phyloP scores from a whole-genome alignment of 1,140 invertebrate species.

The Diorhabda carinulata region DNA sequence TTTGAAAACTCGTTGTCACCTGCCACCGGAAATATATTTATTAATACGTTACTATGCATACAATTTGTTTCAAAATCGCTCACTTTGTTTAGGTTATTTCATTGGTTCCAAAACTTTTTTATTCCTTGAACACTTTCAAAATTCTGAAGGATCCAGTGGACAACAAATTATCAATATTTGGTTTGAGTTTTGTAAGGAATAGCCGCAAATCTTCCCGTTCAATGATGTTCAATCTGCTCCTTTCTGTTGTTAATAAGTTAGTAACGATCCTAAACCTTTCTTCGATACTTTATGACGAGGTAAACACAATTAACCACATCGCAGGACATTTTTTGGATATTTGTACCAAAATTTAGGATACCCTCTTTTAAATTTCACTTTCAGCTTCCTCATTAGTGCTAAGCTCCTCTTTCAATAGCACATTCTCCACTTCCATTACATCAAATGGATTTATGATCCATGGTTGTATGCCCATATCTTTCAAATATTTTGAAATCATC shows the following conservation, averaged over 20 bases:
- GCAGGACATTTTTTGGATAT: background rate
- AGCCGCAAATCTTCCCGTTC: constrained; percentile 5
- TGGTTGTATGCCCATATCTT: too few species aligned
- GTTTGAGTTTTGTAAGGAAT: constrained; percentile 15
- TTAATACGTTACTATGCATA: background rate
- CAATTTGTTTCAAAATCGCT: too few species aligned
- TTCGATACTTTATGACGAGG: background rate
- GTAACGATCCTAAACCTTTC: constrained; percentile 8
- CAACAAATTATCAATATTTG: background rate
- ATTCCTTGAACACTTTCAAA: too few species aligned
- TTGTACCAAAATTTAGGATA: constrained; percentile 33
- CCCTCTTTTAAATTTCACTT: constrained; percentile 35
- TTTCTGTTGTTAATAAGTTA: constrained; percentile 19
- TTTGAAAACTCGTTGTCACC: background rate
- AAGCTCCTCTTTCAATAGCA: constrained; percentile 40
- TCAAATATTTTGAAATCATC: too few species aligned
- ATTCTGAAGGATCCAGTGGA: too few species aligned
- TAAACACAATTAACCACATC: background rate
- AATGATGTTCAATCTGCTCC: background rate
- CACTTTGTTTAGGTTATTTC: too few species aligned
- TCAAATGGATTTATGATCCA: constrained; percentile 38
- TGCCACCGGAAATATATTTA: background rate
- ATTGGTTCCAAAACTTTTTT: too few species aligned
- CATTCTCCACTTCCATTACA: constrained; percentile 35
- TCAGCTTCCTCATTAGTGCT: constrained; percentile 36